These are phyloP conservation scores for Tympanuchus pallidicinctus DNA, from an alignment of 2,113 vertebrate species.

Conservation along the genomic window DNA sequence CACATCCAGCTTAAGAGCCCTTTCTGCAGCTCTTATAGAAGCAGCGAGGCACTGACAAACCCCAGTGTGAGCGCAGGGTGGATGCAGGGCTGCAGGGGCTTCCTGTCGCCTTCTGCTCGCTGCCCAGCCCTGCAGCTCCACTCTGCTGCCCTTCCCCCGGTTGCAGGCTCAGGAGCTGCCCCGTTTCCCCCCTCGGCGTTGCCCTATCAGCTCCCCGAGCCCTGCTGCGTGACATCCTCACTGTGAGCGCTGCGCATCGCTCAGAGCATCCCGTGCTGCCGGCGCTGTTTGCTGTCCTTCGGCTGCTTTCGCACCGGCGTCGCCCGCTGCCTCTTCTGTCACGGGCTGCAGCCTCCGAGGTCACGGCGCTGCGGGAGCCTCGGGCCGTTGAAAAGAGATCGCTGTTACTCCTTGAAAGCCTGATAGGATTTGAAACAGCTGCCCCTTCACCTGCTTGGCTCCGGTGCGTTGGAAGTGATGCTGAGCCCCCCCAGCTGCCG, in stretches of 20 bases:
- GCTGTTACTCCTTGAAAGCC: neutral
- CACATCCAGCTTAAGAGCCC: neutral
- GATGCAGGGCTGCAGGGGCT: too few species aligned
- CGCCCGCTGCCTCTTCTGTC: accelerated
- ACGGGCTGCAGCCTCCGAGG: neutral
- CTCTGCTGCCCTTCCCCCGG: neutral
- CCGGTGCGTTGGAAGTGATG: accelerated
- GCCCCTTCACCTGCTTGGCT: neutral
- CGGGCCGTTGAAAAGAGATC: neutral
- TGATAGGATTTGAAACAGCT: neutral
- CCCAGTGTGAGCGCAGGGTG: too few species aligned
- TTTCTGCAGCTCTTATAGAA: too few species aligned
- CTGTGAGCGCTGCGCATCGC: neutral
- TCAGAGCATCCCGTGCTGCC: too few species aligned
- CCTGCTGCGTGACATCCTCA: too few species aligned
- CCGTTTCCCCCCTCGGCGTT: too few species aligned
- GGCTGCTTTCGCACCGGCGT: accelerated
- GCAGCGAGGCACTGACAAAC: too few species aligned
- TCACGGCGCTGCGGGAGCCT: neutral
- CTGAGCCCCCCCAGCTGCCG: neutral
- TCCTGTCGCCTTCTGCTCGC: too few species aligned
- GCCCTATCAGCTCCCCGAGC: too few species aligned
- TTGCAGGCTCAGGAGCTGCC: neutral
- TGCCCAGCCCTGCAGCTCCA: too few species aligned
- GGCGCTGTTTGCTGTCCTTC: too few species aligned